These are phyloP conservation scores for Cyanoramphus novaezelandiae DNA, from an alignment of 2,113 vertebrate species.

Conservation along the genomic window DNA sequence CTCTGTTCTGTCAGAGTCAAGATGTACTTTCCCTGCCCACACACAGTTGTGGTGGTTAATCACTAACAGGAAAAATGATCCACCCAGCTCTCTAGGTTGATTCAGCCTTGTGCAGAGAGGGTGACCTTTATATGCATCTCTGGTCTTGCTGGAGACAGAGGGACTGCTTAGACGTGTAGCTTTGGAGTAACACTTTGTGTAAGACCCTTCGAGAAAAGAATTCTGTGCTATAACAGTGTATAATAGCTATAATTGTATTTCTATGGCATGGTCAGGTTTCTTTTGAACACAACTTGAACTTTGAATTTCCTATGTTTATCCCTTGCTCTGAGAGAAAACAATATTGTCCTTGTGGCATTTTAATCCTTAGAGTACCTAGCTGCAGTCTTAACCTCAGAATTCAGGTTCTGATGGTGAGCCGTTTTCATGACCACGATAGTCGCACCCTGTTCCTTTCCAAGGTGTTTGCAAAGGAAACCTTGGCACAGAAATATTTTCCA, in stretches of 20 bases:
- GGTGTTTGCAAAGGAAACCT: background rate
- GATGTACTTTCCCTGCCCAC: background rate
- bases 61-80: background rate
- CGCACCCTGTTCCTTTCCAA: background rate
- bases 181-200: background rate
- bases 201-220: background rate
- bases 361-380: background rate
- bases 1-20: fast-evolving
- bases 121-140: background rate
- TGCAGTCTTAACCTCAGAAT: background rate
- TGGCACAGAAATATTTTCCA: background rate
- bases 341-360: background rate
- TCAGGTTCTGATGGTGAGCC: background rate
- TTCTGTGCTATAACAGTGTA: background rate
- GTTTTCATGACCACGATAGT: background rate
- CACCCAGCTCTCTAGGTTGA: background rate
- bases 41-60: fast-evolving
- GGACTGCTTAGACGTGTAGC: background rate
- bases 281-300: background rate
- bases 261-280: background rate
- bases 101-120: background rate
- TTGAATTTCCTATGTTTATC: background rate
- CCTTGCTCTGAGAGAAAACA: background rate
- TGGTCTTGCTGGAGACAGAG: background rate
- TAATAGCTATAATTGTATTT: background rate